Conservation (phyloP, 2,888 invertebrate species). For the Hydrotaea diabolus region DNA sequence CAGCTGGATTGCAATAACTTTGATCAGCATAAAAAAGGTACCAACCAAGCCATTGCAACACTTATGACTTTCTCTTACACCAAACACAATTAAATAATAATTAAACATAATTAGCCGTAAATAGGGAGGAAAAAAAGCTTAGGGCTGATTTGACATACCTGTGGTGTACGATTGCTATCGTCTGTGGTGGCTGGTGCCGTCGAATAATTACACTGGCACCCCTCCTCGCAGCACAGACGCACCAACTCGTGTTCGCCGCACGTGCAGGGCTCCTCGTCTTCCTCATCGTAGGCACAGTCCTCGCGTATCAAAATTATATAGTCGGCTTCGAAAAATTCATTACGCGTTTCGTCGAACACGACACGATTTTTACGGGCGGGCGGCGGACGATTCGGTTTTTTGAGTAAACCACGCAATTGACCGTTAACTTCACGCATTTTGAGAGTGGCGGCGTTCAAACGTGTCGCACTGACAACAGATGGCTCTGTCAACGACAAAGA, state of each 20-base stretch:
- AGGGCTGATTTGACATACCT: constrained; percentile 74
- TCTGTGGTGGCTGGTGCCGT: constrained; percentile 71
- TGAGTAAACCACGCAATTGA: constrained; percentile 83
- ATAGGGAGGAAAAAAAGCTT: no score
- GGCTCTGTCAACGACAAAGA: no score
- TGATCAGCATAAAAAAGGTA: no score
- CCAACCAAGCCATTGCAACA: no score
- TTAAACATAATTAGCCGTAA: no score
- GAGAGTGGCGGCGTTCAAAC: background rate
- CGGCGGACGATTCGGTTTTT: constrained; percentile 87
- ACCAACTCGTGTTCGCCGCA: constrained; percentile 86
- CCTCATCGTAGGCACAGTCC: constrained; percentile 92
- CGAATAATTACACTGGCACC: constrained; percentile 83
- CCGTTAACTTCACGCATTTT: constrained; percentile 81
- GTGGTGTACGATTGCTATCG: constrained; percentile 78
- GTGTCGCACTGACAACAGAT: background rate
- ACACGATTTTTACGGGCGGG: constrained; percentile 88
- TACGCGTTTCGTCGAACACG: constrained; percentile 93
- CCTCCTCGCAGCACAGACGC: constrained; percentile 85
- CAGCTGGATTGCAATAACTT: no score
- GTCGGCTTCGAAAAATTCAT: constrained; percentile 95
- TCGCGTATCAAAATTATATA: constrained; percentile 94
- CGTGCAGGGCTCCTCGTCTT: constrained; percentile 88
- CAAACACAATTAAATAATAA: no score
- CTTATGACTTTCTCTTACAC: no score